Percentiles rank a stretch among this genome's conserved stretches.
Evolutionary conservation across 1,140 invertebrate species (phyloP).

Genomic region (Calliphora vicina): DNA sequence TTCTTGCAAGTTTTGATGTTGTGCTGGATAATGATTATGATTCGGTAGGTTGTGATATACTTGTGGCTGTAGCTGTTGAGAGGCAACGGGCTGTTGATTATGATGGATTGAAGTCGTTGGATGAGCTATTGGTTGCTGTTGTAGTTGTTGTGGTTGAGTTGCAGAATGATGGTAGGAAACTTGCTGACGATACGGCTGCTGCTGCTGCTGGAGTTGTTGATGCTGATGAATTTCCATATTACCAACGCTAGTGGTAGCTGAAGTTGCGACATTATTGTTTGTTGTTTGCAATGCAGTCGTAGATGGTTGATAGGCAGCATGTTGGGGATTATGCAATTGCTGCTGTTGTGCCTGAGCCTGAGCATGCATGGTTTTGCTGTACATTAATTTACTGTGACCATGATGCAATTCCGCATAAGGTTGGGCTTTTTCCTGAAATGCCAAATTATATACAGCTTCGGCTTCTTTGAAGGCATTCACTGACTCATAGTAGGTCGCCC

Average conservation of each 20-base stretch:
- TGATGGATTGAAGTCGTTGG: background rate
- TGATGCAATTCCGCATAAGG: slow-evolving; percentile 75
- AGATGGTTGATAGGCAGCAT: slow-evolving; percentile 38
- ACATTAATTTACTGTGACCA: slow-evolving; percentile 75
- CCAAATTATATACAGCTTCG: slow-evolving; percentile 77
- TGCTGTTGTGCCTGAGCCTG: slow-evolving; percentile 52
- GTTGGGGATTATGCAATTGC: slow-evolving; percentile 36
- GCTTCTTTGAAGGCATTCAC: slow-evolving; percentile 78
- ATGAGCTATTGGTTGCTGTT: background rate
- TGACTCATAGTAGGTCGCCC: slow-evolving; percentile 82
- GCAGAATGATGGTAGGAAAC: slow-evolving; percentile 35
- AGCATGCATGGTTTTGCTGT: slow-evolving; percentile 65
- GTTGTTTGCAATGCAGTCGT: slow-evolving; percentile 43
- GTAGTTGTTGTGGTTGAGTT: background rate
- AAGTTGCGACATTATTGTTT: slow-evolving; percentile 41
- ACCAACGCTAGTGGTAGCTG: slow-evolving; percentile 36
- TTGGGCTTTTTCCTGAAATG: slow-evolving; percentile 73
- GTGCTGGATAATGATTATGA: slow-evolving; percentile 16
- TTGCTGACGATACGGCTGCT: slow-evolving; percentile 34
- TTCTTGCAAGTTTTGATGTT: slow-evolving; percentile 5
- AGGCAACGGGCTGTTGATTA: slow-evolving; percentile 6
- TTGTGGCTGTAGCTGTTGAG: slow-evolving; percentile 27
- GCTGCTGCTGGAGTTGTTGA: slow-evolving; percentile 41
- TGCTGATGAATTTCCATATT: slow-evolving; percentile 26
- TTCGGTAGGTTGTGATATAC: background rate